Conservation (phyloP, 1,140 invertebrate genomes). For the Eumaeus atala region DNA sequence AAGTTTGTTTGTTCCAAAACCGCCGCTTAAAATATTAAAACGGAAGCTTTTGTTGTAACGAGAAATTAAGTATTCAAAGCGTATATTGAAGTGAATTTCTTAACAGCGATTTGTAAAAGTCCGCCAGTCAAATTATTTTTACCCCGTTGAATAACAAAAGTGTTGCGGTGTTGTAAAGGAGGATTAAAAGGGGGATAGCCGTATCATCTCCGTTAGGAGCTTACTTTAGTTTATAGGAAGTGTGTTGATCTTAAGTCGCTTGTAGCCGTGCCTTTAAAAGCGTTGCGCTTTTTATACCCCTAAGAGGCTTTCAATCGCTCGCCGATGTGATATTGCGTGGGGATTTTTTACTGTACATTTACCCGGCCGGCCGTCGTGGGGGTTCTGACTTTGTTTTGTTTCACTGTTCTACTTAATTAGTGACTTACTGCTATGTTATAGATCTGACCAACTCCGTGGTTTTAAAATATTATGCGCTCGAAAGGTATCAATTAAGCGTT, state of each 20-base stretch:
- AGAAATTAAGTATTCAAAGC: conserved; percentile 14
- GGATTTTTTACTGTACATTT: conserved; percentile 43
- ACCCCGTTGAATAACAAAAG: conserved; percentile 58
- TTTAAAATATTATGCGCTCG: conserved; percentile 15
- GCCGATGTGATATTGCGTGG: not conserved
- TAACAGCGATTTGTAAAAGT: conserved; percentile 55
- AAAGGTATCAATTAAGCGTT: conserved; percentile 22
- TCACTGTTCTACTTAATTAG: conserved; percentile 59
- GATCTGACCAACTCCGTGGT: conserved; percentile 18
- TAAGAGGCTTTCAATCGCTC: conserved; percentile 4
- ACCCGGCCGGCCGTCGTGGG: conserved; percentile 52
- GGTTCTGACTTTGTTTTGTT: conserved; percentile 50
- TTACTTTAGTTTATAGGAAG: conserved; percentile 67
- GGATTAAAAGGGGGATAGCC: conserved; percentile 61
- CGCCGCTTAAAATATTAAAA: conserved; percentile 1
- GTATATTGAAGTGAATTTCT: conserved; percentile 38
- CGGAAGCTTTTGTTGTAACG: conserved; percentile 10
- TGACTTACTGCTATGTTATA: conserved; percentile 48
- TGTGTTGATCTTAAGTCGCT: conserved; percentile 54
- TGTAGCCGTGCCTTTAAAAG: conserved; percentile 61
- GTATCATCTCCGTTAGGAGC: conserved; percentile 60
- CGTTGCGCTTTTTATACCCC: conserved; percentile 65
- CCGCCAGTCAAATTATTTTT: conserved; percentile 46
- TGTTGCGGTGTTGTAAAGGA: conserved; percentile 56
- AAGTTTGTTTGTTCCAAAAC: conserved; percentile 1